These are phyloP conservation scores for Oscheius sp. DNA, from an alignment of 1,140 invertebrate genomes.

Conservation along the genomic window DNA sequence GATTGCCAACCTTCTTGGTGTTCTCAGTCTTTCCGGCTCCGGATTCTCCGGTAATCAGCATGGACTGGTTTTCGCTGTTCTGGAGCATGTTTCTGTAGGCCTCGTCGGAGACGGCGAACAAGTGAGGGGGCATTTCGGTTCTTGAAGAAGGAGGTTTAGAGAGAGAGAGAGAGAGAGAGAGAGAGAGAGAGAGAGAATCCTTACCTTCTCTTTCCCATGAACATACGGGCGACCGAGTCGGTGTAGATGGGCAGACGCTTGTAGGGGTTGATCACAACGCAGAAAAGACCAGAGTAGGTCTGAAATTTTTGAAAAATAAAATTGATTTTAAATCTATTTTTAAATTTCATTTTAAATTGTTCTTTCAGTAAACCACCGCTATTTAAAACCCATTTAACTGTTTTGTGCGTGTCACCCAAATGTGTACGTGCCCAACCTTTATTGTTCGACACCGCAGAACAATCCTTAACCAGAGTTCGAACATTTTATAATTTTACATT, in stretches of 20 bases:
- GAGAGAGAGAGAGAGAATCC: neutral
- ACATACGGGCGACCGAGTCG: conserved; percentile 87
- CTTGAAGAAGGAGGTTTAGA: too few relatives aligned
- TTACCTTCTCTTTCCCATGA: conserved; percentile 83
- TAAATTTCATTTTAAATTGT: neutral
- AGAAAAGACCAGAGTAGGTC: conserved; percentile 99
- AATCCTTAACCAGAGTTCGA: too few relatives aligned
- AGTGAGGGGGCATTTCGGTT: conserved; percentile 98
- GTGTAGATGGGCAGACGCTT: conserved; percentile 99
- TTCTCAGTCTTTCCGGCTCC: conserved; percentile 72
- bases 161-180: conserved; percentile 67
- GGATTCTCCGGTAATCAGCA: conserved; percentile 85
- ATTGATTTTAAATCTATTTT: neutral
- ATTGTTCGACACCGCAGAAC: too few relatives aligned
- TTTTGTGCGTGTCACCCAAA: too few relatives aligned
- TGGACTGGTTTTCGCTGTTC: conserved; percentile 94
- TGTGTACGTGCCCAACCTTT: too few relatives aligned
- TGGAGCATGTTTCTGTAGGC: conserved; percentile 99
- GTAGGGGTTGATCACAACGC: conserved; percentile 99
- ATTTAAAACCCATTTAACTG: too few relatives aligned
- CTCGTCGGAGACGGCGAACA: conserved; percentile 99
- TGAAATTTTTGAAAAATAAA: too few relatives aligned
- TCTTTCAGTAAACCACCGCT: too few relatives aligned
- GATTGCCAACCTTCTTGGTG: conserved; percentile 68
- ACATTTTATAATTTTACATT: too few relatives aligned